Percentiles rank a stretch among this genome's conserved stretches.
Conservation (phyloP, 2,797 vertebrate genomes). For the Meriones psammophilus region DNA sequence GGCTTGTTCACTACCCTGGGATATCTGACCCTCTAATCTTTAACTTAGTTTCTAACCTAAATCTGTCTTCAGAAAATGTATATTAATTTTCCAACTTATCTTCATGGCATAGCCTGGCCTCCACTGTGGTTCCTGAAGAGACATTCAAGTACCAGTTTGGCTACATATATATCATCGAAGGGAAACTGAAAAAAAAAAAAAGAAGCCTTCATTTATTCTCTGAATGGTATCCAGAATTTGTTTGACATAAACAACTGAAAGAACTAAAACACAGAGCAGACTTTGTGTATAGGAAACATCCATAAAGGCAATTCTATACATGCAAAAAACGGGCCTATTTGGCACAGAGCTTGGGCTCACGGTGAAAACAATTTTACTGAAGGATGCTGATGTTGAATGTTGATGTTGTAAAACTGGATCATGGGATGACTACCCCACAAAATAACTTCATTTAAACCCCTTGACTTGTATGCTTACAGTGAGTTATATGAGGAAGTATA, state of each 20-base stretch:
- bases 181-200: background rate
- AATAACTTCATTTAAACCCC: conserved; percentile 33
- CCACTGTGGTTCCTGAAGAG: background rate
- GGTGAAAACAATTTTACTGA: background rate
- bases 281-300: conserved; percentile 21
- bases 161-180: background rate
- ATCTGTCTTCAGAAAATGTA: background rate
- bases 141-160: background rate
- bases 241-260: background rate
- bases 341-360: background rate
- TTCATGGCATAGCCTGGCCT: background rate
- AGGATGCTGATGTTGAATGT: background rate
- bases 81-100: conserved; percentile 9
- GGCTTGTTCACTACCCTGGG: background rate
- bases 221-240: conserved; percentile 6
- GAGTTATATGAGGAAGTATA: conserved; percentile 10
- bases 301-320: background rate
- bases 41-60: conserved; percentile 26
- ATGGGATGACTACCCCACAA: background rate
- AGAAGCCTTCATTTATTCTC: background rate
- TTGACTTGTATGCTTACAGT: conserved; percentile 6
- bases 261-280: background rate
- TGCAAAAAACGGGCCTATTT: background rate
- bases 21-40: background rate
- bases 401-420: conserved; percentile 8